These are phyloP conservation scores for Apostichopus parvimensis DNA, from an alignment of 35 echinoderm and acorn worm species.

Conservation along the genomic window DNA sequence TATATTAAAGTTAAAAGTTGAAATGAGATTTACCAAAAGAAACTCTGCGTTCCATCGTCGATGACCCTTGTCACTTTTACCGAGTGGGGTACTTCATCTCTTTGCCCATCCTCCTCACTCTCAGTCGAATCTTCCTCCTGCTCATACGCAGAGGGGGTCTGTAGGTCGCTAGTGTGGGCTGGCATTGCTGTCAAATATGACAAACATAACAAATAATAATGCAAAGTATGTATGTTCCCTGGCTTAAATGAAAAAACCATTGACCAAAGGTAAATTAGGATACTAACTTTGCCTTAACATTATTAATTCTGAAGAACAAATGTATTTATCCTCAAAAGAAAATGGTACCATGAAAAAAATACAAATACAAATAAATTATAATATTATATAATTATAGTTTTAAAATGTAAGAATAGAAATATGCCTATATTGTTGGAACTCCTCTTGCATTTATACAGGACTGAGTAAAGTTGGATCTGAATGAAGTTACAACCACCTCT, in stretches of 20 bases:
- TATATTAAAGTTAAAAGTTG: no score
- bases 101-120: constrained; percentile 20
- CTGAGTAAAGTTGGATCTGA: no score
- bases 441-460: no score
- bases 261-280: neutral
- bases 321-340: no score
- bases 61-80: constrained; percentile 26
- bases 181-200: constrained; percentile 10
- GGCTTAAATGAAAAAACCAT: neutral
- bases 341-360: no score
- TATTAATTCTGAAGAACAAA: no score
- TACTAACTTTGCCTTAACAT: no score
- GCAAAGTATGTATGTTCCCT: neutral
- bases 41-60: constrained; percentile 26
- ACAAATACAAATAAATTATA: no score
- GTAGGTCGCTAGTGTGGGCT: neutral
- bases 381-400: no score
- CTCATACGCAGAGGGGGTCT: neutral
- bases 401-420: no score
- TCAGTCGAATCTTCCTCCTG: constrained; percentile 1
- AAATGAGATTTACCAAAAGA: constrained; percentile 16
- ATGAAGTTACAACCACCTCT: no score
- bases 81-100: neutral
- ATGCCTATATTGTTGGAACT: no score
- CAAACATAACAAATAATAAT: constrained; percentile 8